Evolutionary conservation across 2,888 invertebrate species (phyloP).

Genomic region (Molorchus minor): DNA sequence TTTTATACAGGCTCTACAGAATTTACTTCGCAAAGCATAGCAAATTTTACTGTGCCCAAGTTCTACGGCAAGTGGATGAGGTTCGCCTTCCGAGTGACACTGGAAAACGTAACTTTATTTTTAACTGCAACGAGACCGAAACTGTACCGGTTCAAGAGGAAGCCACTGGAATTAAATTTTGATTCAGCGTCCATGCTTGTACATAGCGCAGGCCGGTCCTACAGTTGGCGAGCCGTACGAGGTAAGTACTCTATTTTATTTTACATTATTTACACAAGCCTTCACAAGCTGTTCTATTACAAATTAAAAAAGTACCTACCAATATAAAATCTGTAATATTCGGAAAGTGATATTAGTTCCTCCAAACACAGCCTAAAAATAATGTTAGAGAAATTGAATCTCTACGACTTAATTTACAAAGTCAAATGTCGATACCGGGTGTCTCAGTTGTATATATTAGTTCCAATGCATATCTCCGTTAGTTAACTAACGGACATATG

Average conservation of each 20-base stretch:
- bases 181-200: conserved; percentile 93
- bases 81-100: conserved; percentile 77
- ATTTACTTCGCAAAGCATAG: conserved; percentile 69
- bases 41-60: conserved; percentile 62
- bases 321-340: no score
- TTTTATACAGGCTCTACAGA: conserved; percentile 83
- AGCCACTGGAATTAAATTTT: conserved; percentile 82
- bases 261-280: conserved; percentile 4
- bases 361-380: no score
- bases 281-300: conserved; percentile 5
- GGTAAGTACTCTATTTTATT: conserved; percentile 71
- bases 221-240: conserved; percentile 86
- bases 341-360: no score
- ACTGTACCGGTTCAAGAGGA: conserved; percentile 74
- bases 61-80: conserved; percentile 85
- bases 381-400: no score
- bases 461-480: no score
- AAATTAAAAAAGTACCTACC: no score
- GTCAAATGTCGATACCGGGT: no score
- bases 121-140: conserved; percentile 86
- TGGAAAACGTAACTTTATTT: conserved; percentile 82
- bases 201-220: conserved; percentile 93
- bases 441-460: no score
- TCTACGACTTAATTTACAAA: no score
- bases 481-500: no score